Conservation (phyloP, 2,888 invertebrate species). For the Drosophila villosipedis region DNA sequence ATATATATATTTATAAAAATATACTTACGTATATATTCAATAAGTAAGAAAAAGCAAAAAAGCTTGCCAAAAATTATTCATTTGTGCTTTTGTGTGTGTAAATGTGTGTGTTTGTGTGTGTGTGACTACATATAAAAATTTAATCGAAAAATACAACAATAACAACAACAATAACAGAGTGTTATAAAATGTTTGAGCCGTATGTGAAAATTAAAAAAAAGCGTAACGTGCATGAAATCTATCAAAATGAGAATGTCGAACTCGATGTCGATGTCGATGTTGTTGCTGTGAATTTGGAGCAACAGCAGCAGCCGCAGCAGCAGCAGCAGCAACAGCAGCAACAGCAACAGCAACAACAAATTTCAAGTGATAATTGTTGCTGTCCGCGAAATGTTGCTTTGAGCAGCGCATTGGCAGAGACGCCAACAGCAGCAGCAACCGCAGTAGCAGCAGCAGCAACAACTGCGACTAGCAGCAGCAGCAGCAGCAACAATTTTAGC, state of each 20-base stretch:
- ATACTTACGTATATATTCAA: constrained; percentile 13
- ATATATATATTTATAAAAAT: background rate
- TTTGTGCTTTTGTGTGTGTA: constrained; percentile 48
- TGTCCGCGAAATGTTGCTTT: constrained; percentile 63
- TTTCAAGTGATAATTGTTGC: constrained; percentile 75
- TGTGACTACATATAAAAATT: constrained; percentile 11
- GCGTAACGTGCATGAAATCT: constrained; percentile 76
- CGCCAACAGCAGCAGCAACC: constrained; percentile 54
- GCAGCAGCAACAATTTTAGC: constrained; percentile 78
- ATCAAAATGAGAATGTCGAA: constrained; percentile 66
- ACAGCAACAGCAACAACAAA: constrained; percentile 42
- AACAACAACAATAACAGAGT: constrained; percentile 25
- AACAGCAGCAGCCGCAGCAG: constrained; percentile 49
- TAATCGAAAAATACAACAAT: constrained; percentile 8
- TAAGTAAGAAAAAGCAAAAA: constrained; percentile 23
- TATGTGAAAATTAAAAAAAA: constrained; percentile 85
- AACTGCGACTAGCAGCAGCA: constrained; percentile 53
- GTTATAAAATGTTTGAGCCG: constrained; percentile 85
- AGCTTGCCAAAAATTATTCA: constrained; percentile 32
- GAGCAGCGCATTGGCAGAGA: constrained; percentile 52
- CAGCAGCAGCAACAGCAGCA: constrained; percentile 42
- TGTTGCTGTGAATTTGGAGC: constrained; percentile 75
- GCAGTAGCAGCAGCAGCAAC: constrained; percentile 31
- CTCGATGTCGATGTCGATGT: constrained; percentile 46
- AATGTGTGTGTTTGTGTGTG: constrained; percentile 32